Conservation (phyloP, 2,113 vertebrate species). For the Cynopterus brachyotis region DNA sequence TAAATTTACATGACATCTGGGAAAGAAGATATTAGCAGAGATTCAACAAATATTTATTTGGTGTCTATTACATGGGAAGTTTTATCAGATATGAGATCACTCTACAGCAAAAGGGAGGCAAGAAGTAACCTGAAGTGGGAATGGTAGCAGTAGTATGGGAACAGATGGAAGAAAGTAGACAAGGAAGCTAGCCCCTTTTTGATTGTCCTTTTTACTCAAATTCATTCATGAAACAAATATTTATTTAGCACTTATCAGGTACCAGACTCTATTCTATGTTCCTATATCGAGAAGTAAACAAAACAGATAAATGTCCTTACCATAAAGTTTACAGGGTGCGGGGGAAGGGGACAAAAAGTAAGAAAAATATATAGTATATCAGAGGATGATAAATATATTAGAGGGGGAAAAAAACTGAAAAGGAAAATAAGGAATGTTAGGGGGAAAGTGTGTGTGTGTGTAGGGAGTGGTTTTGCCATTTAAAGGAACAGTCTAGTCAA, state of each 20-base stretch:
- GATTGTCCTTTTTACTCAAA: background rate
- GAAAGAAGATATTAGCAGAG: background rate
- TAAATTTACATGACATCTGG: background rate
- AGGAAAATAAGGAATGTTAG: background rate
- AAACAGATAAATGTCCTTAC: background rate
- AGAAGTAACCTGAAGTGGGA: background rate
- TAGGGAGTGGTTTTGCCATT: background rate
- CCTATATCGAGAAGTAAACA: background rate
- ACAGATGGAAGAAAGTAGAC: background rate
- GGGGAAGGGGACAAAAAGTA: background rate
- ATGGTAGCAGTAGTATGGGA: background rate
- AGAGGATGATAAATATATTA: background rate
- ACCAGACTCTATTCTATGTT: background rate
- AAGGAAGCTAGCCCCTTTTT: background rate
- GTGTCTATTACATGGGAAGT: background rate
- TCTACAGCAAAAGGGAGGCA: background rate
- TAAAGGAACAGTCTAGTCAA: background rate
- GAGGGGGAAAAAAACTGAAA: background rate
- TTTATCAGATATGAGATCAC: background rate
- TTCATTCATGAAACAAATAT: constrained; percentile 9
- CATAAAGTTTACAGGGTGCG: background rate
- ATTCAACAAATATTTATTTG: background rate
- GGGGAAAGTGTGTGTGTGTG: background rate
- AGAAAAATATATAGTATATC: background rate
- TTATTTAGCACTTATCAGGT: background rate